Evolutionary conservation across 2,797 vertebrate genomes (phyloP).

Genomic region (Notolabrus celidotus): DNA sequence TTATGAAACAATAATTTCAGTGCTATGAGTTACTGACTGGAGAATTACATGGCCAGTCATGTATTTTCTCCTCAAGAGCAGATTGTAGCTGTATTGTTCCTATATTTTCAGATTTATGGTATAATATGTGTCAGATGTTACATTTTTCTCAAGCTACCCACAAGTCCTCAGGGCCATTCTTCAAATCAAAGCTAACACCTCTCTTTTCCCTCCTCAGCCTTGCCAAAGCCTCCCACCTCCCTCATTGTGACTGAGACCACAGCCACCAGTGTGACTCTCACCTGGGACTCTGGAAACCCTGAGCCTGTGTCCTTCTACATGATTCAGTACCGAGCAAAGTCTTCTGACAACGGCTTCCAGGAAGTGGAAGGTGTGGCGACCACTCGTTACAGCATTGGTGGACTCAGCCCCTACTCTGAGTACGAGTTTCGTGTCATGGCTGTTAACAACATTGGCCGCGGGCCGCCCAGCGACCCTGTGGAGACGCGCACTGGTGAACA

Average conservation of each 20-base stretch:
- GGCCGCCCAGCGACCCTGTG: constrained; percentile 91
- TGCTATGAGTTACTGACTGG: constrained; percentile 30
- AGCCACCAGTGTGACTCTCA: constrained; percentile 95
- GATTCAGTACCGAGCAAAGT: constrained; percentile 93
- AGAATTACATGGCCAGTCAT: constrained; percentile 26
- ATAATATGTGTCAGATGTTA: constrained; percentile 25
- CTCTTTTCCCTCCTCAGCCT: constrained; percentile 79
- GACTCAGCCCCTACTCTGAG: constrained; percentile 95
- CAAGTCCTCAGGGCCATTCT: background rate
- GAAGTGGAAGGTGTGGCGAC: constrained; percentile 96
- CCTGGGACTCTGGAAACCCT: constrained; percentile 95
- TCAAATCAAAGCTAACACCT: constrained; percentile 30
- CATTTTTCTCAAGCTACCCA: constrained; percentile 31
- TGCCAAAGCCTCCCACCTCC: constrained; percentile 93
- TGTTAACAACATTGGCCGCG: constrained; percentile 95
- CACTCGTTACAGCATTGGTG: constrained; percentile 96
- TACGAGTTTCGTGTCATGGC: constrained; percentile 94
- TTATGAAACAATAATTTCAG: constrained; percentile 48
- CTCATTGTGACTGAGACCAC: constrained; percentile 94
- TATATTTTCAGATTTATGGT: constrained; percentile 18
- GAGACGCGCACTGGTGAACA: constrained; percentile 94
- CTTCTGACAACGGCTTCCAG: constrained; percentile 89
- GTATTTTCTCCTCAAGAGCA: constrained; percentile 27
- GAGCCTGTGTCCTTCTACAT: constrained; percentile 95
- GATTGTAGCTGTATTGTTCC: constrained; percentile 24